Evolutionary conservation across 1,140 invertebrate genomes (phyloP), one percentile per base, ranked within the genome.

Genomic region (Hyphantria cunea): DNA sequence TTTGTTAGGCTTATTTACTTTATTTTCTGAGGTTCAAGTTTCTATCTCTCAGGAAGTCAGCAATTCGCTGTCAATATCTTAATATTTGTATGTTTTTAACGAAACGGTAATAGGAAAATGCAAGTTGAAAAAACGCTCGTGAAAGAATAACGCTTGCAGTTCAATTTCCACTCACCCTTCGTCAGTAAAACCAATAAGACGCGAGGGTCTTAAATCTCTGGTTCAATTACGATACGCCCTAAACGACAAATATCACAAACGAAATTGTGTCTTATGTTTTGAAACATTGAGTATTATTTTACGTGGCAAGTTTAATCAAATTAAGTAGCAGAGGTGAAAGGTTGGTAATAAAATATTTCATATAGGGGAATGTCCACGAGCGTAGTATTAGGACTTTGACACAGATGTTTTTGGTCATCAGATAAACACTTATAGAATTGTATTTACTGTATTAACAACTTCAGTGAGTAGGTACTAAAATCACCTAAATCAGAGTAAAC

Each of bases 121-220:
- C 8, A 37, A 37, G 17, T 25, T 25, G 14, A 54, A 54, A 32
- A 14, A 50, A 79, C 86, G 79, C 70, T 74, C 42, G 13, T 72
- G 70, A 84, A 84, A 90, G 82, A 84, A 76, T 73, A 85, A 66
- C 32, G 49, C 74, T 68, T 70, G 17, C 68, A 48, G 47, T 48
- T 54, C 65, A 70, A 64, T 66, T 68, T 73, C 65, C 60, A 76
- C 66, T 86, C 83, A 84, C 86, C 85, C 87, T 82, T 72, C 75
- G 54, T 70, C 61, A 76, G 61, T 75, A 84, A 90, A 90, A 85
- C 87, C 87, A 90, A 90, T 90, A 85, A 89, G 84, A 83, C 68
- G 82, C 82, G 78, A 85, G 84, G 80, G 80, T 84, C 82, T 78
- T 39, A 68, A 72, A 64, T 68, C 60, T 62, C 63, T 56, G 34